Conservation (phyloP, 2,797 vertebrate species). For the Sarcophilus harrisii region DNA sequence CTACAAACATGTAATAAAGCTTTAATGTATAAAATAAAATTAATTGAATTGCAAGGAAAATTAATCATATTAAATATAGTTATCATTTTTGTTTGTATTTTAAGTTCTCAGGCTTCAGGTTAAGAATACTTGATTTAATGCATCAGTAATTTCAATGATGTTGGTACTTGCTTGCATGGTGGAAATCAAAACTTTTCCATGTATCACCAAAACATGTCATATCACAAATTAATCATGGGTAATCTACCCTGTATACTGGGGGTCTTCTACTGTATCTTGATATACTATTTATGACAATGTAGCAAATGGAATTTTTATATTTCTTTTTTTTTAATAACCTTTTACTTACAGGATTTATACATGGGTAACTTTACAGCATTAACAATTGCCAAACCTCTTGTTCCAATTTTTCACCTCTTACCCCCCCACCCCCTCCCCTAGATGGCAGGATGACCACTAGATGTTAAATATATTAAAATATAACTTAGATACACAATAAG, state of each 20-base stretch:
- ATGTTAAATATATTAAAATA: too few species aligned
- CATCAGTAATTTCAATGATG: background rate
- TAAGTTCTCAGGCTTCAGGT: background rate
- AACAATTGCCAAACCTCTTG: too few species aligned
- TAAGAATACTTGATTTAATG: background rate
- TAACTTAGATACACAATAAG: too few species aligned
- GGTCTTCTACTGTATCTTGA: background rate
- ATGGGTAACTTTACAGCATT: too few species aligned
- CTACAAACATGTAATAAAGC: background rate
- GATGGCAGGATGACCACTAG: too few species aligned
- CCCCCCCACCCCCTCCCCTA: too few species aligned
- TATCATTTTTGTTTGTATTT: background rate
- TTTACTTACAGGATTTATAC: too few species aligned
- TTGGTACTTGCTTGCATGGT: background rate
- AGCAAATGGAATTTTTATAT: background rate
- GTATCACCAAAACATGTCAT: background rate
- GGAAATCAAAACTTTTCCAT: background rate
- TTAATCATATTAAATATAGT: background rate
- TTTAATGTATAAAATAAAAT: background rate
- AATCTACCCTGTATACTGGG: background rate
- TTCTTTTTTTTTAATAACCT: too few species aligned
- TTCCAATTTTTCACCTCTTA: too few species aligned
- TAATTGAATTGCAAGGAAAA: background rate
- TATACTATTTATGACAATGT: background rate
- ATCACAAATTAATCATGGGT: background rate